Base-by-base conservation (phyloP, 1,140 invertebrate species). In the Charaxes varanes region DNA sequence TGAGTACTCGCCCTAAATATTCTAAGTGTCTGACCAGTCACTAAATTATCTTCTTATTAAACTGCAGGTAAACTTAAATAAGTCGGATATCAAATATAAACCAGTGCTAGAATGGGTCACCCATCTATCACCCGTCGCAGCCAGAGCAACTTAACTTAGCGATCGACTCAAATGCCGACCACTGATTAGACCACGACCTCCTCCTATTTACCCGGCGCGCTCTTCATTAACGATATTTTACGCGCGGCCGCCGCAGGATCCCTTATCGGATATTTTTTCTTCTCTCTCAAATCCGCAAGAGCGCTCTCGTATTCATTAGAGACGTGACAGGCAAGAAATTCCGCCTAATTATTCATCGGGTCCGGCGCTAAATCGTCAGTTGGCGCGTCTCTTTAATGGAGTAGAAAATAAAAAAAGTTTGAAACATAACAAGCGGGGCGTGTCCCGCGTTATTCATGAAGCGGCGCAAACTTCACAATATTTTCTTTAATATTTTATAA, bases 251-350 rank as follows among this genome's bases (percentile, higher is more conserved):
- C 53, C 50, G 41, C 55, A n/a, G 54, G 64, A 73, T 65, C 69
- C 69, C 55, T 60, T 70, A 52, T 13, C 54, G 44, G 44, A 57
- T 47, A 52, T 42, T 38, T 37, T 35, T 50, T 41, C n/a, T n/a
- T n/a, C n/a, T 43, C 31, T 12, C 31, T 43, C 32, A 47, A 47
- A 44, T 38, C 38, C 27, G 35, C 38, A 41, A 47, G 43, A 21
- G 54, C 63, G 48, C 55, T 70, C 65, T 67, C 68, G 72, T 72
- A 77, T 79, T 81, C 74, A 81, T 81, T 81, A 81, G 51, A 44
- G 34, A 53, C 68, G 68, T 81, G 77, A 81, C 74, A 71, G 62
- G 70, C 72, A 71, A 77, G 64, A 81, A 76, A 77, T 71, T 69
- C 55, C 54, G 42, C 34, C 56, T 77, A 82, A 82, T 82, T 78